phyloP scores from a whole-genome alignment of 2,888 invertebrate genomes.

The Xestia c-nigrum region DNA sequence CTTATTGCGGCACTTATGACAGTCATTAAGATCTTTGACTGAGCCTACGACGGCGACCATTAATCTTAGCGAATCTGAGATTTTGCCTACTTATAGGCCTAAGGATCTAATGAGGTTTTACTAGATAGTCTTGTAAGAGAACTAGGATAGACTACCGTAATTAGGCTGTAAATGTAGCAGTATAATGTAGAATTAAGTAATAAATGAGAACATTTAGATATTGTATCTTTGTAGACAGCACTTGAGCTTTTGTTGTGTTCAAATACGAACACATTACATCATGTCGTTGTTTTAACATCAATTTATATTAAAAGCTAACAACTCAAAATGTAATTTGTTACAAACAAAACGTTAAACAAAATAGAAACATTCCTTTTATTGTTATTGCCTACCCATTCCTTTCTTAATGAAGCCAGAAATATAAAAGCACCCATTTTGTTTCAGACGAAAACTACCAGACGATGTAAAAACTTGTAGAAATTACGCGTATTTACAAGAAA shows the following conservation, averaged over 20 bases:
- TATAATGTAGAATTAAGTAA: conserved; percentile 1
- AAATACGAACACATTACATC: neutral
- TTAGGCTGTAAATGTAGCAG: conserved; percentile 7
- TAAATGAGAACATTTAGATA: conserved; percentile 1
- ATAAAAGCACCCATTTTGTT: conserved; percentile 51
- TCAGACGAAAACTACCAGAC: conserved; percentile 92
- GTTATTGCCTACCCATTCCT: conserved; percentile 39
- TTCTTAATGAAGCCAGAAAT: conserved; percentile 47
- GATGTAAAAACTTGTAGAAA: conserved; percentile 92
- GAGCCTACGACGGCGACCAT: neutral
- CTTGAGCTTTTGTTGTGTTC: neutral
- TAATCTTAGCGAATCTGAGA: neutral
- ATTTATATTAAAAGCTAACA: conserved; percentile 8
- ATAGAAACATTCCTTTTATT: conserved; percentile 51
- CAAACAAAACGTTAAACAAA: conserved; percentile 30
- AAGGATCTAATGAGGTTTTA: neutral
- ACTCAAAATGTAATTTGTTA: conserved; percentile 17
- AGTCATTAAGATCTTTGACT: neutral
- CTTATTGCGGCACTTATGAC: neutral
- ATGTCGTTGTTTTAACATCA: conserved; percentile 11
- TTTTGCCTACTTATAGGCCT: neutral
- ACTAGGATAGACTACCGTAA: neutral
- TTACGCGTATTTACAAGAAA: conserved; percentile 94
- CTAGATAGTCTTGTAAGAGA: neutral
- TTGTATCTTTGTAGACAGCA: neutral